Evolutionary conservation across 2,797 vertebrate species (phyloP).

Genomic region (Thalassophryne amazonica): DNA sequence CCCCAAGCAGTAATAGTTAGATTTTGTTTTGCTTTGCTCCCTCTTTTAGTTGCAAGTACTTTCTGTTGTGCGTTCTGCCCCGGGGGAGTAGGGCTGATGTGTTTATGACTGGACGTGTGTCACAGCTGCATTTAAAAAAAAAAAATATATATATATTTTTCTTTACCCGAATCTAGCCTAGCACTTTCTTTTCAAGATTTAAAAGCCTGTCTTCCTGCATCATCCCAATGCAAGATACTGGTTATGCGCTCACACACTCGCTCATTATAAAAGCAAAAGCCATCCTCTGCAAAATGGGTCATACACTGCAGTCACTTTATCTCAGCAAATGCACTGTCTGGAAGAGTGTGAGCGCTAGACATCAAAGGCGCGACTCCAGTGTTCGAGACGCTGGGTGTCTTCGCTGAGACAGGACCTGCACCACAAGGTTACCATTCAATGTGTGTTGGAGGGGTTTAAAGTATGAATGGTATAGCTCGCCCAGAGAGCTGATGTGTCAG

Average conservation of each 20-base stretch:
- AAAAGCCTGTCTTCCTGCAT: slow-evolving; percentile 57
- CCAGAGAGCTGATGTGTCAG: slow-evolving; percentile 26
- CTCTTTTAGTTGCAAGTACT: slow-evolving; percentile 31
- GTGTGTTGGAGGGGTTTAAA: slow-evolving; percentile 31
- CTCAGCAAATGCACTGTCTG: slow-evolving; percentile 66
- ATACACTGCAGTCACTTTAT: slow-evolving; percentile 69
- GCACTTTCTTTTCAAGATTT: slow-evolving; percentile 71
- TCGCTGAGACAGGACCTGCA: slow-evolving; percentile 35
- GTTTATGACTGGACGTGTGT: slow-evolving; percentile 55
- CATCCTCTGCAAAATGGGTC: slow-evolving; percentile 74
- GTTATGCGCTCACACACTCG: slow-evolving; percentile 42
- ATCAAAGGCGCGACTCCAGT: slow-evolving; percentile 65
- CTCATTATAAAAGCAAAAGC: slow-evolving; percentile 72
- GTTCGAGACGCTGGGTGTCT: slow-evolving; percentile 46
- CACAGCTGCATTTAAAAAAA: slow-evolving; percentile 53
- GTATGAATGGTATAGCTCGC: slow-evolving; percentile 28
- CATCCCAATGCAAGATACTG: slow-evolving; percentile 44
- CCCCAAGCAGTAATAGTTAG: slow-evolving; percentile 2
- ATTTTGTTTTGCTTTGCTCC: slow-evolving; percentile 14
- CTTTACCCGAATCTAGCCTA: slow-evolving; percentile 65
- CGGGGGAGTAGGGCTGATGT: slow-evolving; percentile 34
- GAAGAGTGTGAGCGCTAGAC: slow-evolving; percentile 41
- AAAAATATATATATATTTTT: no score
- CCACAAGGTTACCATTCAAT: slow-evolving; percentile 23
- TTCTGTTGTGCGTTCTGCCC: slow-evolving; percentile 20